Evolutionary conservation across 2,113 vertebrate genomes (phyloP), one percentile per base, ranked within the genome.

Genomic region (Muntiacus muntjak): DNA sequence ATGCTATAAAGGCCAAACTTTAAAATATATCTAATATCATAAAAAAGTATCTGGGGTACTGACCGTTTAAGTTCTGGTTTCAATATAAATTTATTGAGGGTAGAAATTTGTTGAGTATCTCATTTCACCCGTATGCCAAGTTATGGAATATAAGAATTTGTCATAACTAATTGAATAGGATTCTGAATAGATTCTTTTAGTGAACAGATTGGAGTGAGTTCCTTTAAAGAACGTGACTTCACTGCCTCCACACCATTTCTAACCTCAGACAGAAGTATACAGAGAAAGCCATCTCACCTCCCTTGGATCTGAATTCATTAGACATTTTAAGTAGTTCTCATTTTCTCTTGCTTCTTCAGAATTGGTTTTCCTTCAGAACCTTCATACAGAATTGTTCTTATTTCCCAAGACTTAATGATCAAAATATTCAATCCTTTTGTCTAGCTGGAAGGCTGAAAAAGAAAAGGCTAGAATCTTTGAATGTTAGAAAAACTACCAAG

Each of bases 1-100:
- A n/a, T 17, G 50, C 19, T 95, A 2, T 97, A 96, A 95, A 96
- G 81, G 60, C 96, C 95, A 97, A 95, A 94, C 81, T 94, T 96
- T 96, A 98, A 81, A 47, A 36, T 36, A 1, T 74, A 36, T 84
- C 50, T 88, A 57, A 45, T 85, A 30, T 83, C 90, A 95, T 89
- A 36, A 78, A 81, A 78, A 55, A 78, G 6, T 91, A 60, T 67
- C 54, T 43, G 57, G 76, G 33, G 30, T 86, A 40, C 84, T 78
- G n/a, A 58, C 36, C 52, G 19, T 45, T 58, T 55, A 55, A 87
- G 81, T 85, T 94, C 21, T 91, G 74, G 45, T 87, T 96, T 89
- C 78, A 85, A 55, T 45, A 43, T 25, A 67, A 90, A 40, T 88
- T 76, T 67, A 85, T 54, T 89, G 36, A 85, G 89, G 23, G 54